These are phyloP conservation scores for Penaeus chinensis DNA, from an alignment of 1,140 invertebrate species.

Conservation along the genomic window DNA sequence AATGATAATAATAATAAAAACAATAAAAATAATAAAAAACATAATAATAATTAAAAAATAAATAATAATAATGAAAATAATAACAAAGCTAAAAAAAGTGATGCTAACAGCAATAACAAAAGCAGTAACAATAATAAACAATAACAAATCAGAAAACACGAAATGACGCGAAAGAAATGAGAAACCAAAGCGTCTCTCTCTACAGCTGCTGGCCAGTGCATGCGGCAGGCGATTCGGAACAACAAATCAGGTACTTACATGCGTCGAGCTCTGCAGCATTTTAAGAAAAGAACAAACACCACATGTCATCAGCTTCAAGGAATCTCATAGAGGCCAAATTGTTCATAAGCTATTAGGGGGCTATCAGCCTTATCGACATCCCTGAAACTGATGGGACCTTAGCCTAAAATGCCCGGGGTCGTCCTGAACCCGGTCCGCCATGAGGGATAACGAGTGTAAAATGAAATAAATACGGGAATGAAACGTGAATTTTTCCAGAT, in stretches of 20 bases:
- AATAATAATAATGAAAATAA: no score
- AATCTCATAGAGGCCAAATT: background rate
- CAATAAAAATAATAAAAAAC: background rate
- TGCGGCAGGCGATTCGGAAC: background rate
- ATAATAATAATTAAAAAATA: background rate
- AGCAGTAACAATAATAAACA: background rate
- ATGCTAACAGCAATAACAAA: background rate
- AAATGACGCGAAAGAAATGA: background rate
- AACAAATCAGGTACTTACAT: conserved; percentile 1
- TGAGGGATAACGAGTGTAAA: no score
- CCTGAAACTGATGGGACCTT: no score
- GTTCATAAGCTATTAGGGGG: no score
- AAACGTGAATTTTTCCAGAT: no score
- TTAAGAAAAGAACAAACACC: background rate
- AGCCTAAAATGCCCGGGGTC: no score
- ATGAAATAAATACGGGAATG: no score
- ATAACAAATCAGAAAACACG: background rate
- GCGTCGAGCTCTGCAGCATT: conserved; percentile 32
- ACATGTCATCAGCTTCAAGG: background rate
- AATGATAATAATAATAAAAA: background rate
- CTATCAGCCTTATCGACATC: no score
- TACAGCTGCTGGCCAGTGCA: background rate
- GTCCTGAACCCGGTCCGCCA: no score
- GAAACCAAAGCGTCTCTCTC: background rate
- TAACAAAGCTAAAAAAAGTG: background rate